Percentiles rank a stretch among this genome's conserved stretches.
Evolutionary conservation across 1,140 invertebrate genomes (phyloP).

Genomic region (Micrasema minimum): DNA sequence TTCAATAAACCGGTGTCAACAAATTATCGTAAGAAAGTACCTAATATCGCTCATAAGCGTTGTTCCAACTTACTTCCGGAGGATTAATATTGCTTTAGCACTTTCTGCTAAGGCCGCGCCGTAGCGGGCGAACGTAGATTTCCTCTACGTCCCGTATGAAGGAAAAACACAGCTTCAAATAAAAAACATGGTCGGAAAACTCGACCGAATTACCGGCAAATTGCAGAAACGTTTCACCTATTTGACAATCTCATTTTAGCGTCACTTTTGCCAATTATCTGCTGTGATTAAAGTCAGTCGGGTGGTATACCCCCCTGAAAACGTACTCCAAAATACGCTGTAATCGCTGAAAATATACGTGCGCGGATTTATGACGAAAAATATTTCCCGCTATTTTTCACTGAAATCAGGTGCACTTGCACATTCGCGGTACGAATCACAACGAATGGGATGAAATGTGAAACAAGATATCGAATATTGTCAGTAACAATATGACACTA

Average conservation of each 20-base stretch:
- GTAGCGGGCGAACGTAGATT: constrained; percentile 28
- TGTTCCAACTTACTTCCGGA: constrained; percentile 3
- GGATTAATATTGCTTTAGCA: constrained; percentile 10
- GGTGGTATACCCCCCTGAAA: constrained; percentile 18
- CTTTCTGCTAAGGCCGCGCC: constrained; percentile 13
- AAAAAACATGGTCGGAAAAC: constrained; percentile 13
- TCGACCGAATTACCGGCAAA: not conserved
- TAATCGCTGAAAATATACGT: constrained; percentile 26
- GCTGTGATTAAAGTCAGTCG: constrained; percentile 7
- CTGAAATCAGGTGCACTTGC: constrained; percentile 9
- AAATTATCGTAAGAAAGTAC: not conserved
- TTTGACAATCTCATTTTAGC: constrained; percentile 34
- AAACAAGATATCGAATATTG: constrained; percentile 18
- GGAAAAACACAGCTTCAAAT: not conserved
- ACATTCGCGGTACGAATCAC: not conserved
- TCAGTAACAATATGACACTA: constrained; percentile 32
- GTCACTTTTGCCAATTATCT: not conserved
- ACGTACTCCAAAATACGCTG: constrained; percentile 5
- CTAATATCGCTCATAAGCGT: constrained; percentile 38
- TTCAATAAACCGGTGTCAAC: constrained; percentile 12
- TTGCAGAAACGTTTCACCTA: constrained; percentile 16
- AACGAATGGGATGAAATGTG: not conserved
- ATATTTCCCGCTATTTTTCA: constrained; percentile 10
- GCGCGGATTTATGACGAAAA: constrained; percentile 11
- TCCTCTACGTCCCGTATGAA: not conserved